phyloP scores from a whole-genome alignment of 2,113 vertebrate genomes.

The Ardeotis arabs region DNA sequence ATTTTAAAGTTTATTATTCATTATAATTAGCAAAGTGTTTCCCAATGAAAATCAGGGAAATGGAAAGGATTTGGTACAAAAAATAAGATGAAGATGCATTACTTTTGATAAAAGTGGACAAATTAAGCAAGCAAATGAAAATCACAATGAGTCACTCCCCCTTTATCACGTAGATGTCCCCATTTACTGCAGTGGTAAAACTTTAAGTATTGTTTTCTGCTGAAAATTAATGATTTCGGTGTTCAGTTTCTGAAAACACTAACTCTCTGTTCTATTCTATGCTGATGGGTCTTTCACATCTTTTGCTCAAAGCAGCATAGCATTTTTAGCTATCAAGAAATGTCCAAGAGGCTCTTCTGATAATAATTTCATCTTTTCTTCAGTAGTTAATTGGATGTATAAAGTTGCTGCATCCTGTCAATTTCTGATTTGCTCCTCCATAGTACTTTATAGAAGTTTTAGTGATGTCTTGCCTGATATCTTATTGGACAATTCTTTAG shows the following conservation, averaged over 20 bases:
- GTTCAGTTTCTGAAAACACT: background rate
- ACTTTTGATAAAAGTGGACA: background rate
- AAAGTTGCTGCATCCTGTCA: background rate
- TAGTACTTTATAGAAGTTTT: background rate
- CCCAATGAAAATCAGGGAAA: background rate
- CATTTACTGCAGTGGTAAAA: background rate
- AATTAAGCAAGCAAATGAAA: background rate
- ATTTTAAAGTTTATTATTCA: background rate
- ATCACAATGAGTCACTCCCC: background rate
- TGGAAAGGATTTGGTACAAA: background rate
- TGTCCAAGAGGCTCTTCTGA: background rate
- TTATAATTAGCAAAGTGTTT: background rate
- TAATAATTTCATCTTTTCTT: background rate
- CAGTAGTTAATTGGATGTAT: background rate
- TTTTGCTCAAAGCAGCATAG: background rate
- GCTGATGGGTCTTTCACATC: background rate
- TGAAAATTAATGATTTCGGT: background rate
- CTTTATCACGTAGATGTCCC: background rate
- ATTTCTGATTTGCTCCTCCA: background rate
- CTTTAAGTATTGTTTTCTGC: background rate
- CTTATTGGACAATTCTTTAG: background rate
- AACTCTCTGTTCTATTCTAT: background rate
- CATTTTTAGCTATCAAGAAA: background rate
- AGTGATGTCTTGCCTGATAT: background rate
- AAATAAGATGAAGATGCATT: background rate